Percentiles rank a stretch among this genome's conserved stretches.
Conservation (phyloP, 23 tunicate genomes). For the Styela plicata region DNA sequence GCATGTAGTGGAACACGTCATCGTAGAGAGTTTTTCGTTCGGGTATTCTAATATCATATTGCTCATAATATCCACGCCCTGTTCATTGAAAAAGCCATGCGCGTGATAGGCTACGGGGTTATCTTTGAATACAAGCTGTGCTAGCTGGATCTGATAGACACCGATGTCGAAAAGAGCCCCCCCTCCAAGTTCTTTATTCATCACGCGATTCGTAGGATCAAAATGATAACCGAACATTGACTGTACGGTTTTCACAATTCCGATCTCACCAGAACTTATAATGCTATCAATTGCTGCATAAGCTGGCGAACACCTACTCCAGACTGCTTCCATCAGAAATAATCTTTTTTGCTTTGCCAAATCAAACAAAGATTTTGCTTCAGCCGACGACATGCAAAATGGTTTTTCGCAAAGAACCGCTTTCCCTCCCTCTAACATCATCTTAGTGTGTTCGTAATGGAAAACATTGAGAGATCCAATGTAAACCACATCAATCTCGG, state of each 20-base stretch:
- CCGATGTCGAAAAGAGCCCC: conserved; percentile 19
- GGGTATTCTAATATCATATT: conserved; percentile 55
- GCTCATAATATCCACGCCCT: conserved; percentile 59
- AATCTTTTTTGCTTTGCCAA: conserved; percentile 53
- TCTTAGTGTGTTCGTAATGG: conserved; percentile 54
- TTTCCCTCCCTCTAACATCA: too few relatives aligned
- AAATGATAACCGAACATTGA: conserved; percentile 39
- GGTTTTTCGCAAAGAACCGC: conserved; percentile 92
- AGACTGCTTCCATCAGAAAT: conserved; percentile 83
- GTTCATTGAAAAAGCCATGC: conserved; percentile 44
- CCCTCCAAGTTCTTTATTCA: too few relatives aligned
- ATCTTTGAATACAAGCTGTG: conserved; percentile 63
- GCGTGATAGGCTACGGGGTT: conserved; percentile 32
- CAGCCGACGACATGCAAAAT: conserved; percentile 41
- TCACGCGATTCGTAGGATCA: too few relatives aligned
- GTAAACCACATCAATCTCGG: conserved; percentile 60
- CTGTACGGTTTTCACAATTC: conserved; percentile 48
- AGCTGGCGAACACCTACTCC: conserved; percentile 78
- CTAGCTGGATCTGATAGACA: conserved; percentile 46
- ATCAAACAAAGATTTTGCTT: conserved; percentile 41
- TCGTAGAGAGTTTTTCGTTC: conserved; percentile 40
- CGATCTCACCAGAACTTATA: conserved; percentile 47
- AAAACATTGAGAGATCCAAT: conserved; percentile 57
- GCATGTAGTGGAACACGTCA: conserved; percentile 33
- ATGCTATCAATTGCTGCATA: conserved; percentile 31